Conservation (phyloP, 2,113 vertebrate genomes). For the Ia io region DNA sequence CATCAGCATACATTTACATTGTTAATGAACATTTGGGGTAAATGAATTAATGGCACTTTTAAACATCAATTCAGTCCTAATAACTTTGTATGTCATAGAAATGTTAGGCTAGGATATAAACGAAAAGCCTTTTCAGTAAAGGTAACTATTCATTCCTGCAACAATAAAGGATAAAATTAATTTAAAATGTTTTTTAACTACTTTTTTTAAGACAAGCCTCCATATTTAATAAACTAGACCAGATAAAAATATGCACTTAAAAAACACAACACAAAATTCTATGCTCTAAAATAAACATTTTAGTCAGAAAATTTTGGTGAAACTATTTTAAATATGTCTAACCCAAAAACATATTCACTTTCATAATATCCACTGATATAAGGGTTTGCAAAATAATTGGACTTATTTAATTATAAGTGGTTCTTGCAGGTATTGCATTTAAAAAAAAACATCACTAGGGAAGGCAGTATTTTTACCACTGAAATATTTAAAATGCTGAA, state of each 20-base stretch:
- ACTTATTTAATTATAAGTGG: background rate
- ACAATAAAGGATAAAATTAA: constrained; percentile 82
- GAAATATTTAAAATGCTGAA: background rate
- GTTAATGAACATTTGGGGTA: constrained; percentile 96
- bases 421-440: background rate
- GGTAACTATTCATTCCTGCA: constrained; percentile 86
- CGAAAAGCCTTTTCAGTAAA: constrained; percentile 82
- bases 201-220: constrained; percentile 48
- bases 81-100: constrained; percentile 89
- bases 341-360: constrained; percentile 22
- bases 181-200: constrained; percentile 72
- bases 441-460: background rate
- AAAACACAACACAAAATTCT: background rate
- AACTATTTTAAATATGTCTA: constrained; percentile 30
- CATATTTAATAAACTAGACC: constrained; percentile 65
- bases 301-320: constrained; percentile 9
- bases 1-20: constrained; percentile 98
- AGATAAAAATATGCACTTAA: constrained; percentile 52
- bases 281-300: constrained; percentile 29
- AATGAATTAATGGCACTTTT: constrained; percentile 95
- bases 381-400: background rate
- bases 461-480: background rate
- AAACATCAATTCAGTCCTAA: constrained; percentile 93
- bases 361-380: constrained; percentile 5
- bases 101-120: constrained; percentile 87